These are phyloP conservation scores for Amphiprion percula DNA, from an alignment of 2,113 vertebrate species.

Conservation along the genomic window DNA sequence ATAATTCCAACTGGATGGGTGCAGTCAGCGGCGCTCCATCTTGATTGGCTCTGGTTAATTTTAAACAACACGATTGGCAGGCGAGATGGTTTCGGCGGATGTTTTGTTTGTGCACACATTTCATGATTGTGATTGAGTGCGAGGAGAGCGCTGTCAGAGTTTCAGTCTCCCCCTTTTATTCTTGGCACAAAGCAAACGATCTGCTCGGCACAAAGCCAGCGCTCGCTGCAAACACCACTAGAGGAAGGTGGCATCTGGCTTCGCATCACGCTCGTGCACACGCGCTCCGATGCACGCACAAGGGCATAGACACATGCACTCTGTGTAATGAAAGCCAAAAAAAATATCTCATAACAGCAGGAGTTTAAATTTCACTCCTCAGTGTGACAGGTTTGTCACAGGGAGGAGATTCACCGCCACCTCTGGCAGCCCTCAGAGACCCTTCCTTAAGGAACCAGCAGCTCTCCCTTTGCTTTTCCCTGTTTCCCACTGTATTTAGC, in stretches of 20 bases:
- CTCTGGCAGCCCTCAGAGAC: slow-evolving; percentile 63
- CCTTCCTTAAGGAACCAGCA: slow-evolving; percentile 43
- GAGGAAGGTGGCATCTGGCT: slow-evolving; percentile 58
- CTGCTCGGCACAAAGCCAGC: slow-evolving; percentile 54
- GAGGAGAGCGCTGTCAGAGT: slow-evolving; percentile 37
- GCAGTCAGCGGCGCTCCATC: slow-evolving; percentile 31
- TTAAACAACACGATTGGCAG: slow-evolving; percentile 38
- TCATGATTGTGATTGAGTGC: slow-evolving; percentile 40
- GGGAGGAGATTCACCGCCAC: slow-evolving; percentile 65
- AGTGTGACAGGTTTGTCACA: slow-evolving; percentile 67
- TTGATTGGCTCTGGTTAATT: slow-evolving; percentile 59
- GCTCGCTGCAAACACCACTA: slow-evolving; percentile 45
- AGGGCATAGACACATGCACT: not conserved
- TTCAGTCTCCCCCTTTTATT: slow-evolving; percentile 50
- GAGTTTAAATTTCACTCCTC: slow-evolving; percentile 77
- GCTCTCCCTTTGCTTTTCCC: slow-evolving; percentile 45
- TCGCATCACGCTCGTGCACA: slow-evolving; percentile 17
- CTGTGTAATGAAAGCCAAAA: slow-evolving; percentile 63
- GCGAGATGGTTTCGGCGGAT: slow-evolving; percentile 40
- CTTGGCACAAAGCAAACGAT: slow-evolving; percentile 61
- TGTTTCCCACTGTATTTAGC: slow-evolving; percentile 69
- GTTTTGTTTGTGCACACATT: slow-evolving; percentile 62
- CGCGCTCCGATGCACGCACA: slow-evolving; percentile 20
- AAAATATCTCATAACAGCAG: slow-evolving; percentile 65
- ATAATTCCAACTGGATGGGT: slow-evolving; percentile 45